Percentiles rank a stretch among this genome's conserved stretches.
Conservation (phyloP, 2,888 invertebrate genomes). For the Camptogramma bilineatum region DNA sequence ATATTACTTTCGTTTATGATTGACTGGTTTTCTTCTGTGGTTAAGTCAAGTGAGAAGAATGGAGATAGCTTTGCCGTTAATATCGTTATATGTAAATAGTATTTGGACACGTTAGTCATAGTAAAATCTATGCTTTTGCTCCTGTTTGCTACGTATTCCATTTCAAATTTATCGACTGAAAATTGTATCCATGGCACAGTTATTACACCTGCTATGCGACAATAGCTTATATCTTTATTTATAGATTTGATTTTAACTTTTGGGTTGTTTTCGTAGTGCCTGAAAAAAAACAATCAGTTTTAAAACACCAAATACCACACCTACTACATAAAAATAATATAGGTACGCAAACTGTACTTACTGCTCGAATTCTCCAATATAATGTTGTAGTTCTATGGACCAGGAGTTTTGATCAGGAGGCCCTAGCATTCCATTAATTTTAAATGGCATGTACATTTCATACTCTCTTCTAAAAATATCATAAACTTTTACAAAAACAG, state of each 20-base stretch:
- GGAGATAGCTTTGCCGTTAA: slow-evolving; percentile 67
- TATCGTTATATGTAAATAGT: slow-evolving; percentile 65
- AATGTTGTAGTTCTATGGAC: slow-evolving; percentile 69
- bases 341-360: slow-evolving; percentile 56
- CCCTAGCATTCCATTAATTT: slow-evolving; percentile 85
- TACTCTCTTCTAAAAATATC: slow-evolving; percentile 78
- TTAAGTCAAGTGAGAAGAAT: slow-evolving; percentile 63
- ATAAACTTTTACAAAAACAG: slow-evolving; percentile 69
- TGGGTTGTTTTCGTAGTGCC: slow-evolving; percentile 69
- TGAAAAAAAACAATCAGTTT: slow-evolving; percentile 42
- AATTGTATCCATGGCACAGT: slow-evolving; percentile 74
- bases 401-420: slow-evolving; percentile 70
- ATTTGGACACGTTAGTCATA: slow-evolving; percentile 75
- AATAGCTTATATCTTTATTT: slow-evolving; percentile 73
- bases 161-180: slow-evolving; percentile 72
- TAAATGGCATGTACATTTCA: slow-evolving; percentile 85
- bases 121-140: slow-evolving; percentile 65
- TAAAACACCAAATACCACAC: background rate
- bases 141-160: slow-evolving; percentile 56
- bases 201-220: slow-evolving; percentile 71
- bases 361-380: slow-evolving; percentile 67
- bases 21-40: slow-evolving; percentile 54
- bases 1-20: slow-evolving; percentile 61
- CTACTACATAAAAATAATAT: background rate
- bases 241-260: slow-evolving; percentile 67